Percentiles rank a stretch among this genome's conserved stretches.
phyloP scores from a whole-genome alignment of 2,113 vertebrate genomes.

The Epinephelus lanceolatus region DNA sequence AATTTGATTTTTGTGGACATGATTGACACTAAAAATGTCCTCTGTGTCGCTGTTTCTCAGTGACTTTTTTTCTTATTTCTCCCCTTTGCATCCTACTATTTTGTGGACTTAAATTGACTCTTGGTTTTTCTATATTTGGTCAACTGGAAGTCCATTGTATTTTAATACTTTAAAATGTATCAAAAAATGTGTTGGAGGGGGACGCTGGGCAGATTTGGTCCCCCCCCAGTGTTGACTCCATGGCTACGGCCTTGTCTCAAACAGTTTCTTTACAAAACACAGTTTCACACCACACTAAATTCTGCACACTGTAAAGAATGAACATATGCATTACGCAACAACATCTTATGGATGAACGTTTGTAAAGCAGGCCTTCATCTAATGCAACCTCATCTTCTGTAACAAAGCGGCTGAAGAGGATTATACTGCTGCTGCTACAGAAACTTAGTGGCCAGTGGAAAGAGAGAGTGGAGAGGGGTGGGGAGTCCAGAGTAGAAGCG shows the following conservation, averaged over 20 bases:
- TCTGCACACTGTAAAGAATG: neutral
- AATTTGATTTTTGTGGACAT: too few relatives aligned
- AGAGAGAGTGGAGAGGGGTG: conserved; percentile 54
- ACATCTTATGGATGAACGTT: conserved; percentile 37
- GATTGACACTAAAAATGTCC: too few relatives aligned
- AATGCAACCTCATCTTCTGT: conserved; percentile 74
- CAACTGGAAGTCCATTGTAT: too few relatives aligned
- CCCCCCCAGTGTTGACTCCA: too few relatives aligned
- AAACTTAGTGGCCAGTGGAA: conserved; percentile 72
- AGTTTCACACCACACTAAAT: neutral
- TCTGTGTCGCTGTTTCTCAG: too few relatives aligned
- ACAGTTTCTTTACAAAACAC: neutral
- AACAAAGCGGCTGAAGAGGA: conserved; percentile 79
- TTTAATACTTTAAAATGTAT: too few relatives aligned
- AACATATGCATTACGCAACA: conserved; percentile 30
- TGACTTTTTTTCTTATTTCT: too few relatives aligned
- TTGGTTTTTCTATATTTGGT: too few relatives aligned
- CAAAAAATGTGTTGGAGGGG: too few relatives aligned
- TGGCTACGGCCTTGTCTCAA: neutral
- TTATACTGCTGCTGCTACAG: conserved; percentile 67
- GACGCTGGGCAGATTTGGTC: too few relatives aligned
- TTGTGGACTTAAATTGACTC: too few relatives aligned
- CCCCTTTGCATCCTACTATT: too few relatives aligned
- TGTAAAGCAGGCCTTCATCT: conserved; percentile 55
- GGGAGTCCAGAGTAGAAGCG: conserved; percentile 39